phyloP scores from a whole-genome alignment of 2,888 invertebrate species.

The Drosophila birchii region DNA sequence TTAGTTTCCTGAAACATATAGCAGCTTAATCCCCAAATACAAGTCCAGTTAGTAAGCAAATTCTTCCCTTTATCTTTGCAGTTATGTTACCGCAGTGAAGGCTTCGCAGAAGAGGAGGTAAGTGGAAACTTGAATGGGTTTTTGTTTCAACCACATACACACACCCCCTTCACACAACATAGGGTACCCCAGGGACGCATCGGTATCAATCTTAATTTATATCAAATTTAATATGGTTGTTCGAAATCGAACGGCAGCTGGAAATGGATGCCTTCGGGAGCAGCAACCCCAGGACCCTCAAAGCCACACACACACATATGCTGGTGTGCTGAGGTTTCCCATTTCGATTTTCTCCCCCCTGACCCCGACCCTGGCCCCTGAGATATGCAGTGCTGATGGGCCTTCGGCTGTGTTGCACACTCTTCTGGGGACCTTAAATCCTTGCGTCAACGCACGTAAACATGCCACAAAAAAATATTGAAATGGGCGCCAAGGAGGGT shows the following conservation, averaged over 20 bases:
- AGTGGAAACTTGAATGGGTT: constrained; percentile 17
- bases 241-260: constrained; percentile 15
- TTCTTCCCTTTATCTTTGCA: constrained; percentile 26
- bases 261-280: constrained; percentile 49
- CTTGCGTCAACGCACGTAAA: constrained; percentile 56
- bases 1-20: neutral
- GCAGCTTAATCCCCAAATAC: neutral
- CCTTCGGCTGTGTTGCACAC: constrained; percentile 26
- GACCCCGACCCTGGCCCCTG: neutral
- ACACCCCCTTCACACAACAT: neutral
- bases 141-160: neutral
- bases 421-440: constrained; percentile 37
- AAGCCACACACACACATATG: constrained; percentile 32
- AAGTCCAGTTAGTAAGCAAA: constrained; percentile 12
- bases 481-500: constrained; percentile 25
- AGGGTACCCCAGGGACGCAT: constrained; percentile 21
- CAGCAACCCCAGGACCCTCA: constrained; percentile 26
- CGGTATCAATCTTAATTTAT: constrained; percentile 75
- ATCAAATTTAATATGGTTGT: constrained; percentile 69
- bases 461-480: constrained; percentile 46
- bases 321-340: constrained; percentile 22
- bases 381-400: constrained; percentile 59
- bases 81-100: constrained; percentile 20
- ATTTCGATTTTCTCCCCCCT: constrained; percentile 13
- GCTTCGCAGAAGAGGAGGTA: constrained; percentile 22